Evolutionary conservation across 2,113 vertebrate species (phyloP).

Genomic region (Synchiropus splendidus): DNA sequence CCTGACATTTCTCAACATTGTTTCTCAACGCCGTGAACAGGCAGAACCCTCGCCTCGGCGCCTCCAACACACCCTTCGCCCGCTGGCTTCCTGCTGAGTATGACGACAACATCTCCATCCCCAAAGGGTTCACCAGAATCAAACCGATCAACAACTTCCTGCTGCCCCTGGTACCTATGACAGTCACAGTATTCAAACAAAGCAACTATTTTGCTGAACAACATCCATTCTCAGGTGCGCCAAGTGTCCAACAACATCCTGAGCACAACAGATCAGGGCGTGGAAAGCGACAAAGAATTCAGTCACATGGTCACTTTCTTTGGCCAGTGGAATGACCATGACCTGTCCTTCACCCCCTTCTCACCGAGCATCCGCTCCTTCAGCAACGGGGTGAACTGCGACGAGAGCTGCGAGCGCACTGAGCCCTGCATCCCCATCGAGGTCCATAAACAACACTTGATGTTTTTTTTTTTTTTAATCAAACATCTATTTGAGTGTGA

Average conservation of each 20-base stretch:
- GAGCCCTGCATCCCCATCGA: slow-evolving; percentile 82
- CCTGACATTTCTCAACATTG: not conserved
- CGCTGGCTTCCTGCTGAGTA: slow-evolving; percentile 61
- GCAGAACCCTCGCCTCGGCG: slow-evolving; percentile 51
- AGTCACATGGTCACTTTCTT: slow-evolving; percentile 77
- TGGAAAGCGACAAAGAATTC: slow-evolving; percentile 60
- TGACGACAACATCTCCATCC: slow-evolving; percentile 55
- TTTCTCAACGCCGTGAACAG: no score
- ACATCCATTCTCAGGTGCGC: slow-evolving; percentile 63
- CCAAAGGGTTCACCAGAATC: slow-evolving; percentile 45
- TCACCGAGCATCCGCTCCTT: slow-evolving; percentile 72
- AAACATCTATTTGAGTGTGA: no score
- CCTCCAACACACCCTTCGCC: slow-evolving; percentile 58
- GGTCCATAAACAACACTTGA: no score
- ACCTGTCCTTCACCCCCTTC: slow-evolving; percentile 72
- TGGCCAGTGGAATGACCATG: slow-evolving; percentile 84
- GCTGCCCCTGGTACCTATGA: slow-evolving; percentile 61
- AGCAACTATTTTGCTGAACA: not conserved
- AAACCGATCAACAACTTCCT: slow-evolving; percentile 48
- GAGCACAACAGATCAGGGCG: slow-evolving; percentile 54
- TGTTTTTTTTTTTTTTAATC: no score
- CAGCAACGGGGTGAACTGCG: slow-evolving; percentile 62
- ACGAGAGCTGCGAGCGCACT: slow-evolving; percentile 63
- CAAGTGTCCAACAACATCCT: slow-evolving; percentile 79
- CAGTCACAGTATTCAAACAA: not conserved